Conservation (phyloP, 2,113 vertebrate species). For the Oriolus oriolus region DNA sequence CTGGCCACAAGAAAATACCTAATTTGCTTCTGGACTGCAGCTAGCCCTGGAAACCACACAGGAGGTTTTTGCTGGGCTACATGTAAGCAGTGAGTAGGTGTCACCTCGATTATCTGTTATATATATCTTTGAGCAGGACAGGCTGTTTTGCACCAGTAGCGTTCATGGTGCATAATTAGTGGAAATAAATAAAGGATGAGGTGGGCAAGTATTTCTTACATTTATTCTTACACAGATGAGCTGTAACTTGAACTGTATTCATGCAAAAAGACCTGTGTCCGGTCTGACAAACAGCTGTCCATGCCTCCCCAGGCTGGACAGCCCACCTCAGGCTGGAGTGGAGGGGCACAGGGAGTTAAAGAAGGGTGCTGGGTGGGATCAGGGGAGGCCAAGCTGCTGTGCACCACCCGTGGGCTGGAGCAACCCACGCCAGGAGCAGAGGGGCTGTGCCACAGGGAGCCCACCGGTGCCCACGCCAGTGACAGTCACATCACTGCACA, state of each 20-base stretch:
- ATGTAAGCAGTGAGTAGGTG: background rate
- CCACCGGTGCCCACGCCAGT: accelerated
- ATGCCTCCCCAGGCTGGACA: background rate
- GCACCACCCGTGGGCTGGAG: background rate
- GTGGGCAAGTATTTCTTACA: background rate
- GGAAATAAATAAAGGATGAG: background rate
- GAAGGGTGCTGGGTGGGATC: background rate
- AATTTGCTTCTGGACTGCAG: background rate
- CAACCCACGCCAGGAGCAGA: background rate
- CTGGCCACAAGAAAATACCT: conserved; percentile 6
- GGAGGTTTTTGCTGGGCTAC: background rate
- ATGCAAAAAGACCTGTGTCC: background rate
- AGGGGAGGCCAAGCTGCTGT: background rate
- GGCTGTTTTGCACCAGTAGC: background rate
- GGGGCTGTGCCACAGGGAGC: background rate
- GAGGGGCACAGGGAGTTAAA: background rate
- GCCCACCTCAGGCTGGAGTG: background rate
- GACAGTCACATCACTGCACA: too few relatives aligned
- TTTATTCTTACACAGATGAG: background rate
- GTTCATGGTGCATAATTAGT: background rate
- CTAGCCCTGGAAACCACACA: background rate
- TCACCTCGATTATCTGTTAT: background rate
- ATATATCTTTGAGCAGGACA: background rate
- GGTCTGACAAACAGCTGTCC: background rate
- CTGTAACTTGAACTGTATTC: background rate